Conservation (phyloP, 2,797 vertebrate species). For the Cyprinella venusta region DNA sequence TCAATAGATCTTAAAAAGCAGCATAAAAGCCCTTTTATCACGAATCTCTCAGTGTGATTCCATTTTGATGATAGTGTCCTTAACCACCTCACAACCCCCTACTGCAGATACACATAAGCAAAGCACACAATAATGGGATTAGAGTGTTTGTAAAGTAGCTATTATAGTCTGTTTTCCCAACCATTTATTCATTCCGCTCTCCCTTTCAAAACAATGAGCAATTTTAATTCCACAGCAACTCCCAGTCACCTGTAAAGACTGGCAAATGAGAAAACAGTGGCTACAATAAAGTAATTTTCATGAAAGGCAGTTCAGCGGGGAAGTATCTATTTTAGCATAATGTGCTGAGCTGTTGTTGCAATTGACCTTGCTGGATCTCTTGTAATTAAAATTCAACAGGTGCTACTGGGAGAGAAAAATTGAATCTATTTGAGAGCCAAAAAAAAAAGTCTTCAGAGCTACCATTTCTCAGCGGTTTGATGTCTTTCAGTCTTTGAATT, state of each 20-base stretch:
- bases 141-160: constrained; percentile 42
- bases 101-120: constrained; percentile 17
- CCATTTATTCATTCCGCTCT: constrained; percentile 39
- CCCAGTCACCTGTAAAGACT: constrained; percentile 43
- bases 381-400: constrained; percentile 67
- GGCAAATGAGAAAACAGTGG: constrained; percentile 31
- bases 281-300: constrained; percentile 29
- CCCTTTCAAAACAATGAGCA: constrained; percentile 50
- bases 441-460: background rate
- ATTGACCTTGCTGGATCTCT: constrained; percentile 62
- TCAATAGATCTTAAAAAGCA: background rate
- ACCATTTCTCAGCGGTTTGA: background rate
- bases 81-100: background rate
- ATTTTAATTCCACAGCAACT: constrained; percentile 59
- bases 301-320: constrained; percentile 44
- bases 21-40: background rate
- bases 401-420: constrained; percentile 63
- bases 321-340: constrained; percentile 60
- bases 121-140: constrained; percentile 36
- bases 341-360: constrained; percentile 55
- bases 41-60: constrained; percentile 10
- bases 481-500: background rate
- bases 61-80: background rate
- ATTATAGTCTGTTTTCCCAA: constrained; percentile 35
- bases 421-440: constrained; percentile 64